Evolutionary conservation across 2,888 invertebrate species (phyloP).

Genomic region (Vandiemenella viatica): DNA sequence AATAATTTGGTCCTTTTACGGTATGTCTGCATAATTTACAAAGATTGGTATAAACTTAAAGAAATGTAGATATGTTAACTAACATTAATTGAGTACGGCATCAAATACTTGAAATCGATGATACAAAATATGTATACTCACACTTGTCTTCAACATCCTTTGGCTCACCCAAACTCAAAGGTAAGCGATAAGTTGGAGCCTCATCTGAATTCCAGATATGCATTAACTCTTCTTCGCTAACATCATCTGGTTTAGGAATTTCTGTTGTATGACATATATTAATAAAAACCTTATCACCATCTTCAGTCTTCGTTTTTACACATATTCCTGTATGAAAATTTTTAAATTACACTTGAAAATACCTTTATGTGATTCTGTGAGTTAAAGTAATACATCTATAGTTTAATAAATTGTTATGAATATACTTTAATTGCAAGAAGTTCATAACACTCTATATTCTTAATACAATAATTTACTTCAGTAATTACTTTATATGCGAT

Average conservation of each 20-base stretch:
- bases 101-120: not conserved
- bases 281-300: slow-evolving; percentile 59
- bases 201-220: slow-evolving; percentile 43
- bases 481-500: too few species aligned
- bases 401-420: too few species aligned
- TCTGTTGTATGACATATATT: slow-evolving; percentile 71
- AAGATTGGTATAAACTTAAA: too few species aligned
- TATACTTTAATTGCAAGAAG: too few species aligned
- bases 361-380: too few species aligned
- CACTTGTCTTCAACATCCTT: not conserved
- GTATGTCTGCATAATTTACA: too few species aligned
- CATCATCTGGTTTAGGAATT: slow-evolving; percentile 55
- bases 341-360: not conserved
- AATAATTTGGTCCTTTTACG: too few species aligned
- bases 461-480: too few species aligned
- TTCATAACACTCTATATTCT: too few species aligned
- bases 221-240: slow-evolving; percentile 49
- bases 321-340: slow-evolving; percentile 48
- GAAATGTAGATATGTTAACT: not conserved
- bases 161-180: not conserved
- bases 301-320: slow-evolving; percentile 53
- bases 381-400: too few species aligned
- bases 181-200: not conserved
- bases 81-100: not conserved
- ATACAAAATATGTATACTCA: not conserved